Base-by-base conservation (phyloP, 2,888 invertebrate species). In the Corbicula japonica region DNA sequence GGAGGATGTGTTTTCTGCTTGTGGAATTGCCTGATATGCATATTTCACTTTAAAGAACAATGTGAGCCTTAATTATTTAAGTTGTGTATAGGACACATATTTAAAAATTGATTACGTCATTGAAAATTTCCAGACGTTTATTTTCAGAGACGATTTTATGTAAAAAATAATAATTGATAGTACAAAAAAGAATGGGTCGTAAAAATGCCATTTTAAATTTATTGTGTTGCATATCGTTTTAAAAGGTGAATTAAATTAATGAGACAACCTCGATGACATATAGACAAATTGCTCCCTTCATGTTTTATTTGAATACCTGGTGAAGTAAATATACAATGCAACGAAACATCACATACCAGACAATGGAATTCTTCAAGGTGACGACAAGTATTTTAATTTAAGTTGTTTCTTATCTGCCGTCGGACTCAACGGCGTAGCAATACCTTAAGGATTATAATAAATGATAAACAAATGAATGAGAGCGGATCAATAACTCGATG, bases 191-290 rank as follows among this genome's bases (percentile, higher is more conserved):
- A 58, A 58, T 58, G 28, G 58, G 58, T 38, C 21, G 18, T 52
- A 65, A 52, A 65, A 65, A 65, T 65, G 65, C 38, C 65, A 65
- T 34, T 34, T 65, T 18, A 65, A 52, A 26, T 52, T 65, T 65
- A 50, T 50, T 52, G 34, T 65, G 50, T 65, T 65, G 48, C 38
- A 65, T 52, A 50, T 65, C 35, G 52, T 26, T 18, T 52, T 34
- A 21, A 32, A 52, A 52, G 21, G 26, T 21, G 35, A 18, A 48
- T 30, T 21, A 23, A 50, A 23, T 23, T 50, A 23, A 50, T 34
- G 34, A 50, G 35, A 3, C 52, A 38, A 65, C 65, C 26, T 65
- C 38, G 38, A 65, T 50, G 52, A n/a, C 8, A 50, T 35, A 10
- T 35, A 35, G 65, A 65, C 65, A 52, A 65, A 65, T 52, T 50